phyloP scores from a whole-genome alignment of 1,140 invertebrate genomes.

The Chironomus tepperi region DNA sequence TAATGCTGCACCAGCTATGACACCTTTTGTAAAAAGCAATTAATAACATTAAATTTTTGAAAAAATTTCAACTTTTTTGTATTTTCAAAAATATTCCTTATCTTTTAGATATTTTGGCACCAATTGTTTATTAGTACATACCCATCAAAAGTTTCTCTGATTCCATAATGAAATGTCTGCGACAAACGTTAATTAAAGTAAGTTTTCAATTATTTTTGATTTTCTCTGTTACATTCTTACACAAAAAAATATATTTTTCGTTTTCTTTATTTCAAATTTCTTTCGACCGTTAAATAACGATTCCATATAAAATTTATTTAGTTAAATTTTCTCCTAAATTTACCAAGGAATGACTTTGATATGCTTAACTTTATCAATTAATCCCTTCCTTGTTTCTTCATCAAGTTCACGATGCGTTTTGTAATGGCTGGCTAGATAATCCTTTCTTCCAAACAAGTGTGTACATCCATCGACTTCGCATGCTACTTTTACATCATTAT shows the following conservation, averaged over 20 bases:
- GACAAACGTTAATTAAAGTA: background rate
- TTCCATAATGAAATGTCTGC: background rate
- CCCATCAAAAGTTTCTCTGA: background rate
- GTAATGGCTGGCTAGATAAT: background rate
- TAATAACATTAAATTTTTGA: too few species aligned
- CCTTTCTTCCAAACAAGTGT: background rate
- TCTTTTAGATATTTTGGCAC: too few species aligned
- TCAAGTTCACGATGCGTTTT: background rate
- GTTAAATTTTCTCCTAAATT: background rate
- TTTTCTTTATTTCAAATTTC: constrained; percentile 1
- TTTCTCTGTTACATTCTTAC: background rate
- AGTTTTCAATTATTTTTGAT: too few species aligned
- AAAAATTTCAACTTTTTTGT: too few species aligned
- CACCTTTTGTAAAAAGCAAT: background rate
- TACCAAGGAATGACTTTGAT: background rate
- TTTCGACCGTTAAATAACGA: background rate
- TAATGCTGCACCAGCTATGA: constrained; percentile 52
- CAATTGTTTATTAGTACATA: background rate
- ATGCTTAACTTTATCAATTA: background rate
- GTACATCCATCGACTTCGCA: background rate
- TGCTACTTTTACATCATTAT: background rate
- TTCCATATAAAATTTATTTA: too few species aligned
- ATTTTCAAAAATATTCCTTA: too few species aligned
- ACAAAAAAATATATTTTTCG: background rate
- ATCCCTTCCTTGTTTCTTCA: background rate